Evolutionary conservation across 2,888 invertebrate genomes (phyloP).

Genomic region (Phasia obesa): DNA sequence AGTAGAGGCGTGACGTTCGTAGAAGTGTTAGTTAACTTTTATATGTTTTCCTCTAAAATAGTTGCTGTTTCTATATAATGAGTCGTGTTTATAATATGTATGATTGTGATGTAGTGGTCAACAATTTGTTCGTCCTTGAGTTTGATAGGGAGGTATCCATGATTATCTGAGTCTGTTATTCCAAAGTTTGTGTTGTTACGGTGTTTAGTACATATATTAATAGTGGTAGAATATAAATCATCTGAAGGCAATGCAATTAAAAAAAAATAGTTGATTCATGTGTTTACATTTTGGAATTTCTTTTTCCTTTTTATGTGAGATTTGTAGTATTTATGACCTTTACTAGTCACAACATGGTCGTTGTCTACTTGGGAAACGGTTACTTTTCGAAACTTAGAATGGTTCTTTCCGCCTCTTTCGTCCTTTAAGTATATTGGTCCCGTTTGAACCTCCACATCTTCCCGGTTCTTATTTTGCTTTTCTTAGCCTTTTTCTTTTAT

Average conservation of each 20-base stretch:
- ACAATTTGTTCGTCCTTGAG: conserved; percentile 32
- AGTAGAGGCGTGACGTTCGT: background rate
- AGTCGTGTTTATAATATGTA: conserved; percentile 25
- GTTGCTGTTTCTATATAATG: conserved; percentile 5
- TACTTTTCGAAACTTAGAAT: conserved; percentile 12
- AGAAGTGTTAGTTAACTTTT: background rate
- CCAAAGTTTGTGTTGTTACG: no score
- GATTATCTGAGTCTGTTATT: conserved; percentile 15
- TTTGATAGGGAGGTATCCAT: conserved; percentile 30
- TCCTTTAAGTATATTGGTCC: no score
- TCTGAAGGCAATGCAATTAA: no score
- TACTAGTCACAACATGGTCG: background rate
- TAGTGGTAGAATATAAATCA: background rate
- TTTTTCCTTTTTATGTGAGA: background rate
- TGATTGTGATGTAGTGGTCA: background rate
- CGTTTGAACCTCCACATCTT: no score
- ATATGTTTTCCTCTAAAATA: conserved; percentile 17
- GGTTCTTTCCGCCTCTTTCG: conserved; percentile 36
- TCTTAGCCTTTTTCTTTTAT: no score
- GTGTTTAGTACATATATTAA: no score
- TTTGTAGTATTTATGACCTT: conserved; percentile 1
- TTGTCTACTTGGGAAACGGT: background rate
- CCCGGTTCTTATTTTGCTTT: no score
- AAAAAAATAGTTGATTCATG: no score
- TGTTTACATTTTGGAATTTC: background rate